Percentiles rank a stretch among this genome's conserved stretches.
These are phyloP conservation scores for Lepidocyrtinus sp. DNA, from an alignment of 2,888 invertebrate genomes.

Conservation along the genomic window DNA sequence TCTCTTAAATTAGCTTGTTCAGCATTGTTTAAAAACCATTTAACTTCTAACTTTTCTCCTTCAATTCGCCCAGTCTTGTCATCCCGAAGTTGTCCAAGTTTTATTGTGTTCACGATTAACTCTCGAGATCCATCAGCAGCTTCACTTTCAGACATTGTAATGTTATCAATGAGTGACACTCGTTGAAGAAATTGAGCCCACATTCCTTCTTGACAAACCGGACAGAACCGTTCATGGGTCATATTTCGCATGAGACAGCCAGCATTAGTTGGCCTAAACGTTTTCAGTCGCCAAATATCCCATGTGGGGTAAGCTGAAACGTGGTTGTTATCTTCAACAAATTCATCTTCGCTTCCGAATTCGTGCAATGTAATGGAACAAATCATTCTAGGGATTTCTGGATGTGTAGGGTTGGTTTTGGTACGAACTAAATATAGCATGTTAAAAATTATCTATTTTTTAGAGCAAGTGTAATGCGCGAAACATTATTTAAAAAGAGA, in stretches of 20 bases:
- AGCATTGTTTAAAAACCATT: conserved; percentile 50
- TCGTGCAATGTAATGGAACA: conserved; percentile 63
- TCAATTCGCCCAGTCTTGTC: too few relatives aligned
- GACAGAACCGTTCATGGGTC: conserved; percentile 61
- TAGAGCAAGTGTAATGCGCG: neutral
- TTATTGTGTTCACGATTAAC: conserved; percentile 59
- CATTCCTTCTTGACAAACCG: conserved; percentile 67
- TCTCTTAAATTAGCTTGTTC: conserved; percentile 47
- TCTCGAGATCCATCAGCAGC: conserved; percentile 38
- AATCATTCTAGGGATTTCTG: conserved; percentile 66
- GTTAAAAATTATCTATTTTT: too few relatives aligned
- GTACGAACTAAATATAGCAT: conserved; percentile 54
- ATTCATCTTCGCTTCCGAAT: conserved; percentile 60
- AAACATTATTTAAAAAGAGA: too few relatives aligned
- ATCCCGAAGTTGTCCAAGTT: conserved; percentile 61
- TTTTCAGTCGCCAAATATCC: conserved; percentile 41
- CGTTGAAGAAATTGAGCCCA: conserved; percentile 65
- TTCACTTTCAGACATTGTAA: conserved; percentile 41
- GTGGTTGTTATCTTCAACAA: conserved; percentile 34
- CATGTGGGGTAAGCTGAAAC: conserved; percentile 65
- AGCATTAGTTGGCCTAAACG: conserved; percentile 66
- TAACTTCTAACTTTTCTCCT: conserved; percentile 59
- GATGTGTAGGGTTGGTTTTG: conserved; percentile 63
- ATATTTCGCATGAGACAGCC: conserved; percentile 68
- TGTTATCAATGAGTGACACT: conserved; percentile 65